Evolutionary conservation across 2,113 vertebrate genomes (phyloP).

Genomic region (Coracopsis vasa): DNA sequence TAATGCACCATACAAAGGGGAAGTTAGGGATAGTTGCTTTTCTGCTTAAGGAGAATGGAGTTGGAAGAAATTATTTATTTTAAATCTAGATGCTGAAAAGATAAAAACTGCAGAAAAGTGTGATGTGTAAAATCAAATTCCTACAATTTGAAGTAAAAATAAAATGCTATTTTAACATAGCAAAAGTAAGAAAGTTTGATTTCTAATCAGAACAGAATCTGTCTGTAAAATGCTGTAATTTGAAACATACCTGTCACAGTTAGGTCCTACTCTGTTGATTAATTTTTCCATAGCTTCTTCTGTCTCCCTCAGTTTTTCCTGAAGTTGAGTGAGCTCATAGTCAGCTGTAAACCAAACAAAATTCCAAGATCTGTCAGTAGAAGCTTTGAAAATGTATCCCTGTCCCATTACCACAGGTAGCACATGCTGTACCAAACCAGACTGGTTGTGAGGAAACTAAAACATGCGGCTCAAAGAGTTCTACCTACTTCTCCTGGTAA

Average conservation of each 20-base stretch:
- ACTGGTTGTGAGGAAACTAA: not conserved
- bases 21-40: not conserved
- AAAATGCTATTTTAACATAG: not conserved
- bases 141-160: not conserved
- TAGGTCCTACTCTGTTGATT: slow-evolving; percentile 83
- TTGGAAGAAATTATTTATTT: not conserved
- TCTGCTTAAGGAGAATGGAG: not conserved
- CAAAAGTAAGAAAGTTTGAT: not conserved
- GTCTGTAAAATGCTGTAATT: not conserved
- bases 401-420: not conserved
- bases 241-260: slow-evolving; percentile 81
- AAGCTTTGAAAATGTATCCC: not conserved
- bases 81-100: not conserved
- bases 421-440: not conserved
- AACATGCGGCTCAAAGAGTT: not conserved
- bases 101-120: not conserved
- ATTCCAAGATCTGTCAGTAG: not conserved
- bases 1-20: not conserved
- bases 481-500: not conserved
- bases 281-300: slow-evolving; percentile 94
- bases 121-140: not conserved
- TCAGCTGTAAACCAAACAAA: slow-evolving; percentile 79
- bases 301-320: slow-evolving; percentile 91
- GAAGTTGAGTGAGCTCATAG: slow-evolving; percentile 90
- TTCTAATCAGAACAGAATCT: not conserved